Evolutionary conservation across 2,888 invertebrate genomes (phyloP), one percentile per base, ranked within the genome.

Genomic region (Andrena praecox): DNA sequence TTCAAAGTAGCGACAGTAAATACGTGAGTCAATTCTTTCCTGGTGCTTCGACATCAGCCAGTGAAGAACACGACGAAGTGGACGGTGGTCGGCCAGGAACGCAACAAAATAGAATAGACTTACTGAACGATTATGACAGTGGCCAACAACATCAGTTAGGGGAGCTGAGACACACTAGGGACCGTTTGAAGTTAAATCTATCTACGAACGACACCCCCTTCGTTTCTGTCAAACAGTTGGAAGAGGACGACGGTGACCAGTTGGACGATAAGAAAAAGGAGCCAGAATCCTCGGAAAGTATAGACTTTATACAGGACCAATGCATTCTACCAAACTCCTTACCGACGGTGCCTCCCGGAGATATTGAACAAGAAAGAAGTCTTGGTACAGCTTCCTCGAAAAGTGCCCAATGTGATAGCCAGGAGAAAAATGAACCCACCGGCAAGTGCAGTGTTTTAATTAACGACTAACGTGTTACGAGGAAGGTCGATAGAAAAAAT

Each of bases 11-110:
- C 77, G 93, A 94, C 75, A 93, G 93, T 74, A 95, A 95, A 85
- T 94, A 95, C 85, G 95, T 95, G 80, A 96, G 96, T 91, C 96
- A 96, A 94, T 97, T 97, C 94, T 97, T 96, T 94, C 96, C 97
- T 52, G 96, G 96, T n/a, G 91, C 89, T 62, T 82, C 90, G 24
- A 86, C 85, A 59, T 87, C 85, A 27, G 48, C 69, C 2, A 77
- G 66, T n/a, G 63, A 78, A 50, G 87, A 76, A 29, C 66, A 60
- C 20, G 89, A 85, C 81, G 85, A 86, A 90, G 91, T 80, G 63
- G 87, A 87, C 71, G 59, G 75, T 8, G 64, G 52, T 56, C 77
- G 59, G 50, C 79, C 82, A 63, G 85, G 88, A 68, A 52, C 88
- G 71, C 85, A 89, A 63, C 77, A 84, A 87, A 86, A 85, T 64